Evolutionary conservation across 2,888 invertebrate genomes (phyloP).

Genomic region (Epiblema foenella): DNA sequence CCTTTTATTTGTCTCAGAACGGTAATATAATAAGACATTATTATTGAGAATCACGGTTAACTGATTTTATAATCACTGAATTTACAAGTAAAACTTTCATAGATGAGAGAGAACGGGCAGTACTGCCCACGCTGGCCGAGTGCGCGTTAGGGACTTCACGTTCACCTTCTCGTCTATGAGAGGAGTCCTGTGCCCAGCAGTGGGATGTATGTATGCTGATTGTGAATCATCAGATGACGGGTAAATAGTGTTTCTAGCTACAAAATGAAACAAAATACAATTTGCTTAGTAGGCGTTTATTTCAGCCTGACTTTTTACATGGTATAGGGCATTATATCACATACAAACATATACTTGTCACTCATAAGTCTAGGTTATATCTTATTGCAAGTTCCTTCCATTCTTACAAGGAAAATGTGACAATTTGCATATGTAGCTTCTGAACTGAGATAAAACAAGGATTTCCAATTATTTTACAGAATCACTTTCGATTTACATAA

Average conservation of each 20-base stretch:
- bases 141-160: no score
- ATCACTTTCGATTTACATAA: not conserved
- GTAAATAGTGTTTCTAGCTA: not conserved
- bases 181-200: not conserved
- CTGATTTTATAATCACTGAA: no score
- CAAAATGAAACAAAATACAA: slow-evolving; percentile 20
- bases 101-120: no score
- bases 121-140: no score
- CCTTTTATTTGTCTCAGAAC: no score
- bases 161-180: no score
- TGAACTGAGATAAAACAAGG: not conserved
- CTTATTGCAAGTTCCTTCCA: slow-evolving; percentile 9
- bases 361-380: not conserved
- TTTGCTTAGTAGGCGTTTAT: slow-evolving; percentile 32
- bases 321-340: slow-evolving; percentile 15
- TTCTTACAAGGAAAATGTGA: not conserved
- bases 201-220: no score
- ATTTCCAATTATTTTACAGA: not conserved
- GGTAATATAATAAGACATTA: no score
- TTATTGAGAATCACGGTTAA: no score
- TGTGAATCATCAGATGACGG: no score
- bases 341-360: slow-evolving; percentile 33
- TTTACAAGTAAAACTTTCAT: no score
- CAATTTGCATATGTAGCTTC: not conserved
- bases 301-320: slow-evolving; percentile 28